Percentiles rank a stretch among this genome's conserved stretches.
Conservation (phyloP, 2,113 vertebrate species). For the Micronisus gabar region DNA sequence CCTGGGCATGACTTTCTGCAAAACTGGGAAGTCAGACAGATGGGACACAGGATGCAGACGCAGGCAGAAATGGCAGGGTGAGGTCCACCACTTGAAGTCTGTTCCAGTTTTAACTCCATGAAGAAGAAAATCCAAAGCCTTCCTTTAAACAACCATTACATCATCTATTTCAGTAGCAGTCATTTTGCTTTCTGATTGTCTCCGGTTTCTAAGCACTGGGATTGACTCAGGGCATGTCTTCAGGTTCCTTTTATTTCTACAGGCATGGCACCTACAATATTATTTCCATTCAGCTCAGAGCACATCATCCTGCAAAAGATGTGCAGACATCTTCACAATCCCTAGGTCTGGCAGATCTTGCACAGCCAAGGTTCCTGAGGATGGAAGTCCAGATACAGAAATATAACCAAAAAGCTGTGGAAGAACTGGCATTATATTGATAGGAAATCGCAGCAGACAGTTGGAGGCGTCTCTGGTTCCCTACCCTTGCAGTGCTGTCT, state of each 20-base stretch:
- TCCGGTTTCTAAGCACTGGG: not conserved
- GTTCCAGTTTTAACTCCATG: not conserved
- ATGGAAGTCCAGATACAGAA: not conserved
- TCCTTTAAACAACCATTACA: not conserved
- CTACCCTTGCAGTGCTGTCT: not conserved
- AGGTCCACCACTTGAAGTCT: not conserved
- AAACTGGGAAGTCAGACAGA: not conserved
- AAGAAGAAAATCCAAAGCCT: not conserved
- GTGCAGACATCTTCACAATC: not conserved
- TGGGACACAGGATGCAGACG: not conserved
- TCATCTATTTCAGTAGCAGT: not conserved
- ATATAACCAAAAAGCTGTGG: not conserved
- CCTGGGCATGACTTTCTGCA: not conserved
- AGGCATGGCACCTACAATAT: not conserved
- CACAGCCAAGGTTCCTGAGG: not conserved
- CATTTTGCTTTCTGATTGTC: not conserved
- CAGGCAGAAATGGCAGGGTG: not conserved
- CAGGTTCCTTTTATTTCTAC: not conserved
- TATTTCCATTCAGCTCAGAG: not conserved
- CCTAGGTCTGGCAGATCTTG: not conserved
- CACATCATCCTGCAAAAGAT: not conserved
- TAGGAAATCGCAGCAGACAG: fast-evolving
- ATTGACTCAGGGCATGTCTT: not conserved
- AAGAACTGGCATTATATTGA: not conserved
- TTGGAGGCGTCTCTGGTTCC: not conserved